A percentile compares a stretch with the other conserved stretches of the same genome.
Conservation (phyloP, 2,888 invertebrate genomes). For the Lucinisca nassula region DNA sequence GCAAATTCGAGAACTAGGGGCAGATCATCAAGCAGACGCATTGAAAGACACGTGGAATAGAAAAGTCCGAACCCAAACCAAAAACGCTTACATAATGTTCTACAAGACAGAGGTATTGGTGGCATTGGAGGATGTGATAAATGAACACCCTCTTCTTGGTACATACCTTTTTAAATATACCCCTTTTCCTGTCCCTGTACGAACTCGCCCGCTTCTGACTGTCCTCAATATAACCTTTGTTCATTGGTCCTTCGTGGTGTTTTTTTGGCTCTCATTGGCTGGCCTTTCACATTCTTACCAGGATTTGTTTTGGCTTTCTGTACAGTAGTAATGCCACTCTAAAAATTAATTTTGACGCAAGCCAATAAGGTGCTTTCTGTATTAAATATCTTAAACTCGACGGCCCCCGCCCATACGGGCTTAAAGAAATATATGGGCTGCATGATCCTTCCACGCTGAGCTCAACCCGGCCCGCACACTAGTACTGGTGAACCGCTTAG, state of each 20-base stretch:
- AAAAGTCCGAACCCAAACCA: neutral
- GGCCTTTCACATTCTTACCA: neutral
- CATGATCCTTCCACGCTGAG: too few species aligned
- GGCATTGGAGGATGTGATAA: neutral
- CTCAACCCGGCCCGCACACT: too few species aligned
- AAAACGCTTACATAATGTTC: neutral
- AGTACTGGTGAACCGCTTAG: too few species aligned
- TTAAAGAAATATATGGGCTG: too few species aligned
- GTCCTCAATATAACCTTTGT: neutral
- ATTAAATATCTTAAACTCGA: too few species aligned
- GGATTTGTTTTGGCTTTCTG: neutral
- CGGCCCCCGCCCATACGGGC: too few species aligned
- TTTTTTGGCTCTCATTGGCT: neutral
- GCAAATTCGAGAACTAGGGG: neutral
- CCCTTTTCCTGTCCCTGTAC: neutral
- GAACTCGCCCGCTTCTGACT: neutral
- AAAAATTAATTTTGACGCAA: too few species aligned
- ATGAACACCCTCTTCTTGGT: neutral
- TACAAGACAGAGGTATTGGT: neutral
- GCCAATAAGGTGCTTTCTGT: too few species aligned
- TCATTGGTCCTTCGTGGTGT: neutral
- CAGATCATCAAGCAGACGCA: neutral
- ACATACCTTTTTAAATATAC: neutral
- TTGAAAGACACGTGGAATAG: neutral
- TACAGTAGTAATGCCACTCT: neutral